Base-by-base conservation (phyloP, 2,888 invertebrate species). In the Achlya flavicornis region DNA sequence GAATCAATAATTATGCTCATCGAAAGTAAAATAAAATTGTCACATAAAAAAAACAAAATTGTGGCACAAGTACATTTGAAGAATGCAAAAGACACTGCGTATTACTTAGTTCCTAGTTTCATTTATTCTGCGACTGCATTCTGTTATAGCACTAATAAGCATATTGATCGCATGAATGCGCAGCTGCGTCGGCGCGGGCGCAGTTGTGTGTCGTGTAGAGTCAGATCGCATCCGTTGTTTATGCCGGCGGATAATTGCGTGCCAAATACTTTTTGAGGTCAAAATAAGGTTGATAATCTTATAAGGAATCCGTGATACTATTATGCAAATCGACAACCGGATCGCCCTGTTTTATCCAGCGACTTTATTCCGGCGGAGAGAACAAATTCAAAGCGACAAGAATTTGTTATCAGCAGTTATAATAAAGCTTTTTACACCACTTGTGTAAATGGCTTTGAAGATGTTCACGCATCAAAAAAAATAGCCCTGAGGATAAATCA, bases 151-250 rank as follows among this genome's bases (percentile, higher is more conserved):
- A 16, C 7, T 48, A n/a, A 16, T 48, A 16, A 48, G 16, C 53
- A 53, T 53, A 53, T 53, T 10, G 8, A 53, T 19, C 19, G 53
- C 3, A 19, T 53, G 53, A 16, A 19, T 19, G 53, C 10, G 53
- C 53, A 53, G 2, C 19, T 53, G 53, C 53, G 46, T 46, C 46
- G 46, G 46, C 46, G 53, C 53, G 53, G 19, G 53, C 53, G 53
- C 53, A 19, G 10, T 19, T 53, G 19, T 19, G 53, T 10, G 19
- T 19, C 16, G 19, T 16, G 10, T 53, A 8, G 19, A n/a, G 10
- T 19, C 16, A 0, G 6, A 19, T 53, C 16, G 4, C 19, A n/a
- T 19, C 4, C 19, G 10, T 8, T 53, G 10, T 53, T 19, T 48
- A 6, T 48, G 16, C 16, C 7, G 3, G 7, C 8, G 19, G 10